Conservation (phyloP, 2,888 invertebrate species). For the Entomobrya proxima region DNA sequence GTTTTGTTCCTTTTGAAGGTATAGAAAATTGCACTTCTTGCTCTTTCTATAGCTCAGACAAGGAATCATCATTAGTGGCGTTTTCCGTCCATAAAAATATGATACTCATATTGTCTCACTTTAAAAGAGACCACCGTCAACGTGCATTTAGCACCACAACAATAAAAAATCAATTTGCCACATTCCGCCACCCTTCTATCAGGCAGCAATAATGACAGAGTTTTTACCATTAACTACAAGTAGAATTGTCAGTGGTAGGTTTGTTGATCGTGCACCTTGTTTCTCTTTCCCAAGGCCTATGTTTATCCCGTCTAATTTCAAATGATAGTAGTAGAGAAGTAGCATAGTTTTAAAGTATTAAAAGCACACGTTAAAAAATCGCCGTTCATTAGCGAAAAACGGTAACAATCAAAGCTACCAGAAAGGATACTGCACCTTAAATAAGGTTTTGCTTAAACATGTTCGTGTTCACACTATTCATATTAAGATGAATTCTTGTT, state of each 20-base stretch:
- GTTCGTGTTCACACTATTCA: not conserved
- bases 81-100: not conserved
- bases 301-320: not conserved
- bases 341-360: too few relatives aligned
- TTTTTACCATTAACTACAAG: not conserved
- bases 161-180: constrained; percentile 45
- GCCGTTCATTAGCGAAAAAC: constrained; percentile 34
- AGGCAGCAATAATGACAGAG: not conserved
- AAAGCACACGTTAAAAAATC: constrained; percentile 28
- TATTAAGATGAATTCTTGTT: not conserved
- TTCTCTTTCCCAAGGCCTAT: not conserved
- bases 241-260: not conserved
- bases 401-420: constrained; percentile 21
- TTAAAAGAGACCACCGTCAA: not conserved
- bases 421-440: not conserved
- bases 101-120: not conserved
- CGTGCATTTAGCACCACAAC: not conserved
- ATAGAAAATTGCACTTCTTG: not conserved
- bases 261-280: not conserved
- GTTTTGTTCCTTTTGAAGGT: not conserved
- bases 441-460: constrained; percentile 11
- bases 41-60: not conserved
- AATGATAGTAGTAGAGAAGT: not conserved
- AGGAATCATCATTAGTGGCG: constrained; percentile 39
- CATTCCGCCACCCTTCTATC: not conserved